phyloP scores from a whole-genome alignment of 37 sponge, comb jelly and placozoan genomes.

The Hexactinellida sp. region DNA sequence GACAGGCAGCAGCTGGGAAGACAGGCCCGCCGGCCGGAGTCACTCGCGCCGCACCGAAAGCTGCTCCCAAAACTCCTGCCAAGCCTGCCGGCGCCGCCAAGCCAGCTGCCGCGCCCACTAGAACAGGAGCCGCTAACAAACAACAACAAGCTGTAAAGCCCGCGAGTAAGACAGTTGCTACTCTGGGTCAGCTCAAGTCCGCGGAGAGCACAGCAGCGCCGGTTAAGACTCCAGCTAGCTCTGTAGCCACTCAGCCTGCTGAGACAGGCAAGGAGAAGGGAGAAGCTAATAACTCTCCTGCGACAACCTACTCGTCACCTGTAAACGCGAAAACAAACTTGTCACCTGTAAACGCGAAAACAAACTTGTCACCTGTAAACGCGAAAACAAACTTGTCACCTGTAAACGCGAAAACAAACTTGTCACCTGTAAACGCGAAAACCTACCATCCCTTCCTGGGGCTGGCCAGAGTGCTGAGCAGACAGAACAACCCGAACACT shows the following conservation, averaged over 20 bases:
- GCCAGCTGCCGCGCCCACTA: not conserved
- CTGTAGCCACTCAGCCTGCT: not conserved
- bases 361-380: too few relatives aligned
- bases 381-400: too few relatives aligned
- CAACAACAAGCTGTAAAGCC: not conserved
- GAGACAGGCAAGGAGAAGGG: not conserved
- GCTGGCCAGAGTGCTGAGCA: constrained; percentile 57
- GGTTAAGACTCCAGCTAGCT: not conserved
- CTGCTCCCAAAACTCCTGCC: constrained; percentile 17
- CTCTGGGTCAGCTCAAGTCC: constrained; percentile 48
- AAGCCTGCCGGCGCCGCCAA: not conserved
- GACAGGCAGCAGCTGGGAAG: constrained; percentile 23
- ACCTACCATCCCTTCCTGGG: constrained; percentile 63
- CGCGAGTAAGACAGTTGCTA: constrained; percentile 44
- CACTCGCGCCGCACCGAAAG: not conserved
- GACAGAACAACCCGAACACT: constrained; percentile 20
- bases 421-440: constrained; percentile 42
- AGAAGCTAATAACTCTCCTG: not conserved
- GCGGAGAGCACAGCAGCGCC: not conserved
- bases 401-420: too few relatives aligned
- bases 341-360: too few relatives aligned
- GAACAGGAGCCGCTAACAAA: not conserved
- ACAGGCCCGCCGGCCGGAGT: not conserved
- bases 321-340: too few relatives aligned
- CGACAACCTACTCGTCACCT: too few relatives aligned